Conservation (phyloP, 2,113 vertebrate genomes). For the Tragelaphus buxtoni region DNA sequence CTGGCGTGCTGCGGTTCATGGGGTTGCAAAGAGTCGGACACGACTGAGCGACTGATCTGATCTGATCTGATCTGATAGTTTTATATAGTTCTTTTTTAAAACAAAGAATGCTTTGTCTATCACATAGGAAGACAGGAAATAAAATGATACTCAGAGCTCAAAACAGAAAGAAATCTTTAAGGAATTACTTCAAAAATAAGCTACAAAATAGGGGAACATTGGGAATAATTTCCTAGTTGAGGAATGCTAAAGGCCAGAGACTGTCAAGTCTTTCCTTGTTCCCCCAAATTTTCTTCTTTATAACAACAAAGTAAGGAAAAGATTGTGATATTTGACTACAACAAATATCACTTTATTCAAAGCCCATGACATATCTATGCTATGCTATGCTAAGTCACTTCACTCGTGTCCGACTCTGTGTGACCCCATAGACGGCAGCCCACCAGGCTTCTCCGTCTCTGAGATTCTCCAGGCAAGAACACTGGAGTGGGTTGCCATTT, state of each 20-base stretch:
- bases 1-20: too few species aligned
- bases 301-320: background rate
- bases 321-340: background rate
- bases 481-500: too few species aligned
- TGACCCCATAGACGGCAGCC: too few species aligned
- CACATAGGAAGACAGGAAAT: background rate
- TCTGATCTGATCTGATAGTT: too few species aligned
- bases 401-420: too few species aligned
- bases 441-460: too few species aligned
- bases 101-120: background rate
- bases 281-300: background rate
- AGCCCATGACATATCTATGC: background rate
- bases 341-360: background rate
- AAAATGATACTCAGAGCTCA: background rate
- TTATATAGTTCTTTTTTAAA: background rate
- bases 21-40: too few species aligned
- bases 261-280: background rate
- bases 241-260: background rate
- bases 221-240: background rate
- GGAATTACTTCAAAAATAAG: background rate
- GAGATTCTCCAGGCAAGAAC: too few species aligned
- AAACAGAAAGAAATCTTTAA: background rate
- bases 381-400: too few species aligned
- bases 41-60: too few species aligned
- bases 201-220: background rate